Conservation (phyloP, 2,888 invertebrate genomes). For the Pterostichus niger region DNA sequence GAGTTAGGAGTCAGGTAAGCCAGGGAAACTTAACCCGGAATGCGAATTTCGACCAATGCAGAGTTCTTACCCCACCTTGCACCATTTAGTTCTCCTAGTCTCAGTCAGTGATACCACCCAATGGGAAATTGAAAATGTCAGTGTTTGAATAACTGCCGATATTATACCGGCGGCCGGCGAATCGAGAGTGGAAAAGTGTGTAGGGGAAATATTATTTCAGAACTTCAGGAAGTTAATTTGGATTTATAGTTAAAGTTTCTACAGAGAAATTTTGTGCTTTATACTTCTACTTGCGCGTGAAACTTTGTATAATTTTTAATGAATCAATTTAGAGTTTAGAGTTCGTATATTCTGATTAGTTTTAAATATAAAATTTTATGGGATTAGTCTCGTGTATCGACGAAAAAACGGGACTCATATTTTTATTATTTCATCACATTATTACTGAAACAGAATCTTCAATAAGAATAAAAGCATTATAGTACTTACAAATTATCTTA, state of each 20-base stretch:
- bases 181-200: slow-evolving; percentile 66
- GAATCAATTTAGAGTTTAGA: slow-evolving; percentile 33
- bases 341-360: slow-evolving; percentile 44
- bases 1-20: slow-evolving; percentile 30
- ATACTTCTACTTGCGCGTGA: slow-evolving; percentile 42
- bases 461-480: too few species aligned
- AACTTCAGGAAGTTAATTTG: slow-evolving; percentile 66
- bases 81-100: slow-evolving; percentile 11
- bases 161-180: slow-evolving; percentile 50
- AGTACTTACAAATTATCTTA: too few species aligned
- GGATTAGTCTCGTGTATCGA: background rate
- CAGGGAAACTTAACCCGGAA: slow-evolving; percentile 29
- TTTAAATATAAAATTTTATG: slow-evolving; percentile 44
- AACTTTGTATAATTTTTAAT: slow-evolving; percentile 52
- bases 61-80: background rate
- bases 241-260: slow-evolving; percentile 65
- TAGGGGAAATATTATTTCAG: slow-evolving; percentile 63
- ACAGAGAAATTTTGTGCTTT: slow-evolving; percentile 21
- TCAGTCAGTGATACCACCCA: slow-evolving; percentile 38
- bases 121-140: slow-evolving; percentile 66
- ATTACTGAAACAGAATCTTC: too few species aligned
- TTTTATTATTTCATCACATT: too few species aligned
- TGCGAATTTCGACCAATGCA: slow-evolving; percentile 31
- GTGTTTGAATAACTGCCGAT: slow-evolving; percentile 66
- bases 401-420: too few species aligned